phyloP scores from a whole-genome alignment of 2,888 invertebrate genomes.

The Ornithoptera priamus region DNA sequence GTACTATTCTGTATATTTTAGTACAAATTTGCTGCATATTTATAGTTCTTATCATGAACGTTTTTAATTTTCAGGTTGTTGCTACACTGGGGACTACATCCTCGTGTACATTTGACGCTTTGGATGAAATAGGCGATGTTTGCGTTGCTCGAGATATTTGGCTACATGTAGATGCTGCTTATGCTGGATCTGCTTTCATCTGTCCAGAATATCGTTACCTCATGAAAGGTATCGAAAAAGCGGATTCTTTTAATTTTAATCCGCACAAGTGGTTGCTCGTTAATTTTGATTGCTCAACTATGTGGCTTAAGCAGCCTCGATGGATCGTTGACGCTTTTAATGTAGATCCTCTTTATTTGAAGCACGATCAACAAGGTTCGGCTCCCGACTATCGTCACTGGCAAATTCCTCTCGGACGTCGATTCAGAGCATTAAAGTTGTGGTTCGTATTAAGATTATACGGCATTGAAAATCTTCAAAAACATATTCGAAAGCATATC shows the following conservation, averaged over 20 bases:
- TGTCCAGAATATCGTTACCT: constrained; percentile 97
- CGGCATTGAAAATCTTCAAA: constrained; percentile 93
- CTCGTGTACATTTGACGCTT: constrained; percentile 95
- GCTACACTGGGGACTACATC: constrained; percentile 97
- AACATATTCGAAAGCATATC: constrained; percentile 91
- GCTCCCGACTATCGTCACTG: constrained; percentile 98
- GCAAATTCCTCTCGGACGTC: constrained; percentile 96
- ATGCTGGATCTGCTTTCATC: constrained; percentile 97
- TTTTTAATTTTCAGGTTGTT: constrained; percentile 81
- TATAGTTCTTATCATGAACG: not conserved
- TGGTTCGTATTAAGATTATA: constrained; percentile 97
- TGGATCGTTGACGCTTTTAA: constrained; percentile 97
- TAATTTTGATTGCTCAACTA: constrained; percentile 99
- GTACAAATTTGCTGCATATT: too few relatives aligned
- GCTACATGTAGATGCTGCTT: constrained; percentile 98
- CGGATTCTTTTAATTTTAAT: constrained; percentile 98
- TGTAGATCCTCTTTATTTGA: constrained; percentile 97
- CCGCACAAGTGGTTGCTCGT: constrained; percentile 99
- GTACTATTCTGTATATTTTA: too few relatives aligned
- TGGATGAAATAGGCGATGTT: constrained; percentile 95
- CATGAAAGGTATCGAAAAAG: constrained; percentile 92
- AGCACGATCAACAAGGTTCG: constrained; percentile 94
- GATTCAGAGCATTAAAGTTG: constrained; percentile 94
- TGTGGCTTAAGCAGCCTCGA: constrained; percentile 96
- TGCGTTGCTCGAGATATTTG: constrained; percentile 88